These are phyloP conservation scores for Stigmatopora argus DNA, from an alignment of 2,113 vertebrate genomes.

Conservation along the genomic window DNA sequence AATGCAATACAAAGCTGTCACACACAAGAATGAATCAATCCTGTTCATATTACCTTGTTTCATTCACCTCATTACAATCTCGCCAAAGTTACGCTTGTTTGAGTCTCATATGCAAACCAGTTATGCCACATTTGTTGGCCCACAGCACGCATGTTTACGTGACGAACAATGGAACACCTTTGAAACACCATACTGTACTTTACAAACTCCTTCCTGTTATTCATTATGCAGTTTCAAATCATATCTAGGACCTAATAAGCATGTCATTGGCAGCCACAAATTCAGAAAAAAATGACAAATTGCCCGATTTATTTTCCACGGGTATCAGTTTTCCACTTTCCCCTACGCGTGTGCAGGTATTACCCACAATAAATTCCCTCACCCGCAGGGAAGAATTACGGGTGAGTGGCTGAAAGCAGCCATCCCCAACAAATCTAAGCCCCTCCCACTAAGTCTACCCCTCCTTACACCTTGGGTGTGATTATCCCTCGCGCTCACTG, in stretches of 20 bases:
- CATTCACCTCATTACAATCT: neutral
- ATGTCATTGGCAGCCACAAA: no score
- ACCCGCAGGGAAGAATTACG: no score
- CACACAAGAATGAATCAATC: neutral
- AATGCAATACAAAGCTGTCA: neutral
- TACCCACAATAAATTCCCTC: no score
- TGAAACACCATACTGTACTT: neutral
- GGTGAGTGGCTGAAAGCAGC: neutral
- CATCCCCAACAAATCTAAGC: neutral
- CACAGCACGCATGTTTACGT: neutral
- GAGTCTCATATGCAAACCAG: neutral
- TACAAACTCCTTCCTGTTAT: neutral
- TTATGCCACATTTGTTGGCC: neutral
- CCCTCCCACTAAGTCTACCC: neutral
- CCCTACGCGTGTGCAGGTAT: no score
- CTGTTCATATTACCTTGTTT: neutral
- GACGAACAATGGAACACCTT: neutral
- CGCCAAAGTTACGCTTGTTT: neutral
- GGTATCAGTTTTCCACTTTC: no score
- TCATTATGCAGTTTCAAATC: neutral
- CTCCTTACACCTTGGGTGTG: conserved; percentile 1
- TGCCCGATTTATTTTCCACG: no score
- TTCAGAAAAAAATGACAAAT: no score
- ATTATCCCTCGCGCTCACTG: conserved; percentile 5
- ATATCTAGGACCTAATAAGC: no score